Base-by-base conservation (phyloP, 2,113 vertebrate genomes). In the Corythaixoides concolor region DNA sequence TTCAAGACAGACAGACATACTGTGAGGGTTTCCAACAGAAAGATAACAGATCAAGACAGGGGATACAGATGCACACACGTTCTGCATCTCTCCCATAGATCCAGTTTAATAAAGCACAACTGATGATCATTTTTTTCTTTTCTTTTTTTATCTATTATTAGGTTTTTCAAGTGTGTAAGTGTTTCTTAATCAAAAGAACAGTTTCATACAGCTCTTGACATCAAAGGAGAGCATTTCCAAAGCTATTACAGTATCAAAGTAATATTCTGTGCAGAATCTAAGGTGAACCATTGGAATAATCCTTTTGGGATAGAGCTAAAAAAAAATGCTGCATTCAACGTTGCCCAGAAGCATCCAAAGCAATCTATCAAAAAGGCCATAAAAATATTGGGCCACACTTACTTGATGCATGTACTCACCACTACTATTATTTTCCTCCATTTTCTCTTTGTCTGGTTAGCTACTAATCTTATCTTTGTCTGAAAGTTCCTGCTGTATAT, bases 161-260 rank as follows among this genome's bases (percentile, higher is more conserved):
- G 78, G 87, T 78, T 97, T 97, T 97, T 96, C 97, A 97, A 97
- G 95, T 43, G 67, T 93, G 62, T 58, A 94, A 96, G 95, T 89
- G 64, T 80, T 96, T 94, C 97, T 96, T 98, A 98, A 98, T 98
- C 98, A 98, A 98, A 98, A 97, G 97, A 97, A 95, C 82, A 96
- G 89, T 95, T 97, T 89, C 80, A 91, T 88, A 92, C 85, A 92
- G 93, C 95, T 95, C 94, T 82, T 82, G 89, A 95, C 97, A 98
- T 98, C 97, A 98, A 97, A 98, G 86, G 85, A 91, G 41, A 96
- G 87, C 87, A 62, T 96, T 97, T 98, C 97, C 80, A 97, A 97
- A 97, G 97, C 98, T 93, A 97, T 98, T 97, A 98, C 95, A 88
- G 93, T 96, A 98, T 97, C 97, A 97, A 97, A 98, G 98, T 96